These are phyloP conservation scores for Perizoma flavofasciatum DNA, from an alignment of 2,888 invertebrate genomes.

Conservation along the genomic window DNA sequence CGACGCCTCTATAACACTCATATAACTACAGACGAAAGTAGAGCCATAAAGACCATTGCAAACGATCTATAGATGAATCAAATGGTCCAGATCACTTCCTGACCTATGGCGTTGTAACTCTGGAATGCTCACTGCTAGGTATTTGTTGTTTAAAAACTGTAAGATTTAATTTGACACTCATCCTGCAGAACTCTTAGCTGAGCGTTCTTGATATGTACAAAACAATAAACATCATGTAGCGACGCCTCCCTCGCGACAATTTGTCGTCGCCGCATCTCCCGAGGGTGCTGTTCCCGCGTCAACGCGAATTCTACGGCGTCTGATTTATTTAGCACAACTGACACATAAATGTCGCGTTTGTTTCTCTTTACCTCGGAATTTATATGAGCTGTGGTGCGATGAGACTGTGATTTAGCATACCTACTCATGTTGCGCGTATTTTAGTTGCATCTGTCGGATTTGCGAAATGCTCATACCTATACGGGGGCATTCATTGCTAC, in stretches of 20 bases:
- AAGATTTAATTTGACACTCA: no score
- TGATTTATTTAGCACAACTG: constrained; percentile 77
- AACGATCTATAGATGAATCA: no score
- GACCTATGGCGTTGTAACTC: no score
- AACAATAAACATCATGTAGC: constrained; percentile 21
- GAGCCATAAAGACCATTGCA: no score
- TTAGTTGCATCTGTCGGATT: constrained; percentile 3
- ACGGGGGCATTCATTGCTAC: constrained; percentile 57
- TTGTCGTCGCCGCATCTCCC: constrained; percentile 28
- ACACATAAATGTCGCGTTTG: constrained; percentile 82
- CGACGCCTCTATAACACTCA: no score
- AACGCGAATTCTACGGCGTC: constrained; percentile 42
- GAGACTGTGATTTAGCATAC: constrained; percentile 28
- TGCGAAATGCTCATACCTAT: constrained; percentile 5
- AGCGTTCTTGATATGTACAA: constrained; percentile 17
- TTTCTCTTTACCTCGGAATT: constrained; percentile 73
- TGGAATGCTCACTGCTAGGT: no score
- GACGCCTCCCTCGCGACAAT: constrained; percentile 26
- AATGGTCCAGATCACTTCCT: no score
- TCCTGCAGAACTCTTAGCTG: not conserved
- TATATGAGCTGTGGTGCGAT: constrained; percentile 48
- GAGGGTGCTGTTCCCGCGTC: constrained; percentile 25
- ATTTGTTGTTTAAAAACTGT: no score
- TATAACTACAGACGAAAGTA: no score
- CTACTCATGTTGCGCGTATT: constrained; percentile 4